phyloP scores from a whole-genome alignment of 2,888 invertebrate genomes.

The Sphaerophoria taeniata region DNA sequence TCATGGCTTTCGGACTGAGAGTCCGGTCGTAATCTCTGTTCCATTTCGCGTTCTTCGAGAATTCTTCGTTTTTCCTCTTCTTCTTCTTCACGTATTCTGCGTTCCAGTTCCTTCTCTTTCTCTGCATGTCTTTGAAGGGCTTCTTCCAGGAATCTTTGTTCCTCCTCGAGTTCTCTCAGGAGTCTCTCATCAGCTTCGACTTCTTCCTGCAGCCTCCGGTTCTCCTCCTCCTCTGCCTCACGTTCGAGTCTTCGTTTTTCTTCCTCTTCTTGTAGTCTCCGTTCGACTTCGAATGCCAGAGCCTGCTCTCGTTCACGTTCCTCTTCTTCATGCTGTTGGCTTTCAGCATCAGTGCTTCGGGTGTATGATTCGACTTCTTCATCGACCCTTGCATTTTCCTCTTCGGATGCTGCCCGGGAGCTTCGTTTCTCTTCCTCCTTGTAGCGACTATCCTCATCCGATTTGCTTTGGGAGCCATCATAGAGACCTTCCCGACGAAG shows the following conservation, averaged over 20 bases:
- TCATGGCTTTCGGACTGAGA: conserved; percentile 45
- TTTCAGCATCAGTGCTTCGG: conserved; percentile 78
- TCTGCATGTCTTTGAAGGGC: conserved; percentile 34
- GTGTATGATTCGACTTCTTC: conserved; percentile 78
- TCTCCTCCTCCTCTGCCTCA: conserved; percentile 22
- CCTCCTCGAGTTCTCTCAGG: conserved; percentile 44
- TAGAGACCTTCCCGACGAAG: conserved; percentile 71
- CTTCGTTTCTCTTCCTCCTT: conserved; percentile 74
- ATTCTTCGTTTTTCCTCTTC: conserved; percentile 50
- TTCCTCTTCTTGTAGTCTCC: conserved; percentile 6
- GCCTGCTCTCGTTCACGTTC: conserved; percentile 73
- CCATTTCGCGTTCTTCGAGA: conserved; percentile 61
- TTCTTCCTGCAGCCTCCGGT: conserved; percentile 75
- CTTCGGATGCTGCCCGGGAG: conserved; percentile 48
- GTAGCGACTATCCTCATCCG: conserved; percentile 73
- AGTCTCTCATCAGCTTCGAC: conserved; percentile 79
- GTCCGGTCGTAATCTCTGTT: conserved; percentile 63
- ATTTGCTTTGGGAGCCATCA: conserved; percentile 71
- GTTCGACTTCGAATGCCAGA: not conserved
- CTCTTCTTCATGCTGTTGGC: conserved; percentile 78
- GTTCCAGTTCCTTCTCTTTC: conserved; percentile 28
- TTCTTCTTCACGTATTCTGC: conserved; percentile 51
- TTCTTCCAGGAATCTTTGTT: conserved; percentile 48
- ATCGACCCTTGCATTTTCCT: conserved; percentile 69
- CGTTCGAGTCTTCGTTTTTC: conserved; percentile 2